phyloP scores from a whole-genome alignment of 1,140 invertebrate genomes.

The Drosophila sulfurigaster region DNA sequence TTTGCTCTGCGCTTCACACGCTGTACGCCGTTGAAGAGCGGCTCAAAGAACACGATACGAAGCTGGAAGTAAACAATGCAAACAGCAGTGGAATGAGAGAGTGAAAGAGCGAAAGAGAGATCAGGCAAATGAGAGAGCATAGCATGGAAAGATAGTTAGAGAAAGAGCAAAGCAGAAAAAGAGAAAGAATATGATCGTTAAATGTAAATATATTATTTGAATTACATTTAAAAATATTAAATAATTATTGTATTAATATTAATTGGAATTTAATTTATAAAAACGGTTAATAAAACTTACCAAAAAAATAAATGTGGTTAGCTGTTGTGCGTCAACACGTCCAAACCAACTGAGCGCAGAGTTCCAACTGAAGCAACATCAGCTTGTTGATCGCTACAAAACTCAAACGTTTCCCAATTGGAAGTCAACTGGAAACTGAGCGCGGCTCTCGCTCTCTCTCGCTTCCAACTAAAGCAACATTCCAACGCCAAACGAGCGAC shows the following conservation, averaged over 20 bases:
- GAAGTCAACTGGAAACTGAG: conserved; percentile 37
- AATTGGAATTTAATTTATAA: neutral
- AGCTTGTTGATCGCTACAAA: conserved; percentile 28
- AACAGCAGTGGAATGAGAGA: conserved; percentile 29
- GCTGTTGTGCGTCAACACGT: conserved; percentile 60
- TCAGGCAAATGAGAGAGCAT: neutral
- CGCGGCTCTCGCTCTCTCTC: conserved; percentile 25
- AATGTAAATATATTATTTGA: neutral
- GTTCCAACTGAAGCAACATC: conserved; percentile 67
- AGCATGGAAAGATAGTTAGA: neutral
- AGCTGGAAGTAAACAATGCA: conserved; percentile 28
- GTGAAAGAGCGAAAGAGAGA: conserved; percentile 33
- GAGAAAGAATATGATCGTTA: neutral
- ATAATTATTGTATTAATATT: neutral
- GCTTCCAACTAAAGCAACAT: conserved; percentile 44
- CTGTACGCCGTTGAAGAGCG: conserved; percentile 59
- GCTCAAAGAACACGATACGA: conserved; percentile 35
- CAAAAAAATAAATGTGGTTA: conserved; percentile 1
- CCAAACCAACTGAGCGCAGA: conserved; percentile 60
- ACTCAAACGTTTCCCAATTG: conserved; percentile 49
- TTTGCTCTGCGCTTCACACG: conserved; percentile 45
- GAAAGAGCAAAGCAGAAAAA: neutral
- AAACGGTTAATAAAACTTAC: conserved; percentile 1
- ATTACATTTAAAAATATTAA: neutral
- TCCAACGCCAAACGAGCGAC: conserved; percentile 41